Conservation (phyloP, 2,888 invertebrate genomes). For the Pristionchus arcanus region DNA sequence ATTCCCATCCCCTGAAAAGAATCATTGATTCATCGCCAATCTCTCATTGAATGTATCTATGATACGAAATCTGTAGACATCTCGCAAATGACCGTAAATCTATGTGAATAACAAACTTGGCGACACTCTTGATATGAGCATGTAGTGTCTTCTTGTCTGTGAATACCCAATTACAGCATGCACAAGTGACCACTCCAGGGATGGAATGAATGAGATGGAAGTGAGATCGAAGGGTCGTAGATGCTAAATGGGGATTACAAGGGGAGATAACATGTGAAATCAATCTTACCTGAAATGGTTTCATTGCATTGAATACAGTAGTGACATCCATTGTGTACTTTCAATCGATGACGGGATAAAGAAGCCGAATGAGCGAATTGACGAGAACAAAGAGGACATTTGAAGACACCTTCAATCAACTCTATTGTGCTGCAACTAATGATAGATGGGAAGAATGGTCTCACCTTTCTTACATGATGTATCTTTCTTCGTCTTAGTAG, state of each 20-base stretch:
- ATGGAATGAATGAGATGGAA: slow-evolving; percentile 61
- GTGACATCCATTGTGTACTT: slow-evolving; percentile 70
- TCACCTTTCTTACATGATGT: not conserved
- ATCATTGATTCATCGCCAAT: not conserved
- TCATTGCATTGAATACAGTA: slow-evolving; percentile 63
- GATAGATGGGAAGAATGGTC: not conserved
- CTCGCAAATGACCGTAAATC: not conserved
- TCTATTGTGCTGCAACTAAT: not conserved
- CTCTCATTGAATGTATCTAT: not conserved
- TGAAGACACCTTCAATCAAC: not conserved
- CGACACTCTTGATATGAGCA: slow-evolving; percentile 47
- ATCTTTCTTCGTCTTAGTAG: not conserved
- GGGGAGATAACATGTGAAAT: not conserved
- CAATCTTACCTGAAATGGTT: slow-evolving; percentile 11
- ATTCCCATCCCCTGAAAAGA: not conserved
- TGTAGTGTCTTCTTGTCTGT: slow-evolving; percentile 64
- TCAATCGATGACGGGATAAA: slow-evolving; percentile 68
- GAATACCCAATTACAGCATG: slow-evolving; percentile 73
- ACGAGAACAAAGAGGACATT: slow-evolving; percentile 60
- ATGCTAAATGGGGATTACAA: not conserved
- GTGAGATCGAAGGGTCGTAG: slow-evolving; percentile 56
- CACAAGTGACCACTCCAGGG: slow-evolving; percentile 67
- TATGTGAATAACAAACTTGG: not conserved
- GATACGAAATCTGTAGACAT: not conserved
- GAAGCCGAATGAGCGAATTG: slow-evolving; percentile 69